Conservation (phyloP, 2,888 invertebrate species). For the Eurois occulta region DNA sequence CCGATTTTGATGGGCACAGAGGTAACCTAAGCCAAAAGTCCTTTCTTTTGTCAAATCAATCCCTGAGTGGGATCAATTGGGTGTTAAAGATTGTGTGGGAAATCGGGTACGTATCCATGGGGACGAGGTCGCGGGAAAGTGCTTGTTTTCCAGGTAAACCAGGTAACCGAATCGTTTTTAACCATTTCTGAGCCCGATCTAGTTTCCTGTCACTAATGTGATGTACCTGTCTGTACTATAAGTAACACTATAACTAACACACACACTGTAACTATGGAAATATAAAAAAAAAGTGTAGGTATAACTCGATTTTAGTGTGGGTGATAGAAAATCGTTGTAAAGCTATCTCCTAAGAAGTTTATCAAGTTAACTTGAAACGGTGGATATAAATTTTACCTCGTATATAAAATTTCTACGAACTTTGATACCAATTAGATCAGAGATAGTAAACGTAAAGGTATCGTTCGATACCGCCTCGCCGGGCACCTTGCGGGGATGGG, state of each 20-base stretch:
- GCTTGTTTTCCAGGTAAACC: neutral
- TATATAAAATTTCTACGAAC: neutral
- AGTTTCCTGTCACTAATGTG: neutral
- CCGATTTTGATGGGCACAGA: neutral
- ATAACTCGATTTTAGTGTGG: neutral
- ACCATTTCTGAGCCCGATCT: neutral
- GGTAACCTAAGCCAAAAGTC: neutral
- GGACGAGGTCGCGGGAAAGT: neutral
- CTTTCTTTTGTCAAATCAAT: neutral
- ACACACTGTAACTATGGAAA: too few relatives aligned
- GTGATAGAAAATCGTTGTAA: neutral
- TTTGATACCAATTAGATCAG: conserved; percentile 6
- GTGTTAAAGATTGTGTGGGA: neutral
- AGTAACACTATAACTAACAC: too few relatives aligned
- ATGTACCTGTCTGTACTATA: neutral
- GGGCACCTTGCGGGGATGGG: too few relatives aligned
- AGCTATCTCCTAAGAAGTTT: too few relatives aligned
- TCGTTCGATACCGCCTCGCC: too few relatives aligned
- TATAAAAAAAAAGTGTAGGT: neutral
- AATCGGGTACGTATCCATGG: neutral
- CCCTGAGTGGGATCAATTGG: neutral
- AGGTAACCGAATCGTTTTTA: neutral
- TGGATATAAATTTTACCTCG: neutral
- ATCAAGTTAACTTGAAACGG: too few relatives aligned
- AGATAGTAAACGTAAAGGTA: conserved; percentile 4